phyloP scores from a whole-genome alignment of 2,888 invertebrate genomes.

The Aleiodes leptofemur region DNA sequence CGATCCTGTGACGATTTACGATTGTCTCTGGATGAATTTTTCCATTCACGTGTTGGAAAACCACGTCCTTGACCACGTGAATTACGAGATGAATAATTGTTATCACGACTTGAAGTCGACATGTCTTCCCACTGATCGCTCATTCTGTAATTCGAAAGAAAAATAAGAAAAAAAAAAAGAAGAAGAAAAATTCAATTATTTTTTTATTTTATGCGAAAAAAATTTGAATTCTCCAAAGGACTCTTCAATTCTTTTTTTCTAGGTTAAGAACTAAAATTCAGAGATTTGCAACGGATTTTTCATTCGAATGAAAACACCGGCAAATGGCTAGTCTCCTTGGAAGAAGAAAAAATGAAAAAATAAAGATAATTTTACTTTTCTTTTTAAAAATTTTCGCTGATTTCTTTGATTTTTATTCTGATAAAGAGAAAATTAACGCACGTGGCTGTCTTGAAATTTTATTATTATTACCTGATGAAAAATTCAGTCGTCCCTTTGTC shows the following conservation, averaged over 20 bases:
- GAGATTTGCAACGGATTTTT: too few species aligned
- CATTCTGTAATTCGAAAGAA: slow-evolving; percentile 7
- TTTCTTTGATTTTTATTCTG: background rate
- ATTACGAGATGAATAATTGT: background rate
- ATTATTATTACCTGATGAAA: slow-evolving; percentile 1
- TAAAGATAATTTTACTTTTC: too few species aligned
- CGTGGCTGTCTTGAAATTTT: background rate
- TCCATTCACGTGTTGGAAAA: slow-evolving; percentile 24
- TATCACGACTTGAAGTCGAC: background rate
- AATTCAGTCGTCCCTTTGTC: background rate
- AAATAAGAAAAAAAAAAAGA: background rate
- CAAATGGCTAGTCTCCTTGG: too few species aligned
- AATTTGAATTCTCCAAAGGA: too few species aligned
- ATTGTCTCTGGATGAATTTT: slow-evolving; percentile 5
- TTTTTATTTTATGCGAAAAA: too few species aligned
- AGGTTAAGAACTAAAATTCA: too few species aligned
- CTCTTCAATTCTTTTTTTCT: too few species aligned
- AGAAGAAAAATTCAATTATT: background rate
- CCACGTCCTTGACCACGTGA: slow-evolving; percentile 19
- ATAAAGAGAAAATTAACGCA: background rate
- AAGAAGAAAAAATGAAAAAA: too few species aligned
- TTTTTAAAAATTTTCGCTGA: too few species aligned
- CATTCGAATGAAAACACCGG: too few species aligned
- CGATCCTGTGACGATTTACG: slow-evolving; percentile 1
- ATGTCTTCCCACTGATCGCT: background rate